Base-by-base conservation (phyloP, 1,140 invertebrate species). In the Drosophila bocki region DNA sequence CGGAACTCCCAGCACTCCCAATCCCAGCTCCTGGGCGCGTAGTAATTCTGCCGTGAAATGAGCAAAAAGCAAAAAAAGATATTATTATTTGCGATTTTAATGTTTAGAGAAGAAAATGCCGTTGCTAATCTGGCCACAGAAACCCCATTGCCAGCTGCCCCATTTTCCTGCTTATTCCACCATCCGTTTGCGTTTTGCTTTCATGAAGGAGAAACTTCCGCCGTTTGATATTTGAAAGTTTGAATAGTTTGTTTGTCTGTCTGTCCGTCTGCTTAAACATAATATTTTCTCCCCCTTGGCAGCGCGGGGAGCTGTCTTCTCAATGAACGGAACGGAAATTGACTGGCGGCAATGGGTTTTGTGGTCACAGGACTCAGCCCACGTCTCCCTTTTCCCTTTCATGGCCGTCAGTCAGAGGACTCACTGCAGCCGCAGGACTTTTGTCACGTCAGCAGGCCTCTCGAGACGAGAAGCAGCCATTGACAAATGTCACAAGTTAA, bases 21-120 rank as follows among this genome's bases (percentile, higher is more conserved):
- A 37, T 51, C 39, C 42, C 12, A 63, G 37, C 1, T 72, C 65
- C 29, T 70, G 65, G 4, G 85, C 82, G 41, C 72, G 80, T 33
- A 92, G 56, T 29, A 92, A 53, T 64, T 92, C 91, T 92, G 78
- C n/a, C 48, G 39, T 77, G 42, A 80, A 77, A 71, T 62, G 64
- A 82, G 60, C 59, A 75, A 71, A n/a, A 6, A 33, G 53, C 29
- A 45, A 60, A 61, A 67, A 58, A 75, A 17, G 29, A 76, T 87
- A 77, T 75, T 84, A 29, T 48, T 48, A 33, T 37, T 75, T 75
- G 33, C 15, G 42, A 68, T 80, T 78, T 78, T 51, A 68, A 79
- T 87, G 64, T 82, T 86, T 68, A 32, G 41, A 62, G 48, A 63
- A 70, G 37, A 64, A 64, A 51, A 67, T 48, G 45, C 39, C 70